Conservation (phyloP, 2,888 invertebrate species). For the Drosophila subsilvestris region DNA sequence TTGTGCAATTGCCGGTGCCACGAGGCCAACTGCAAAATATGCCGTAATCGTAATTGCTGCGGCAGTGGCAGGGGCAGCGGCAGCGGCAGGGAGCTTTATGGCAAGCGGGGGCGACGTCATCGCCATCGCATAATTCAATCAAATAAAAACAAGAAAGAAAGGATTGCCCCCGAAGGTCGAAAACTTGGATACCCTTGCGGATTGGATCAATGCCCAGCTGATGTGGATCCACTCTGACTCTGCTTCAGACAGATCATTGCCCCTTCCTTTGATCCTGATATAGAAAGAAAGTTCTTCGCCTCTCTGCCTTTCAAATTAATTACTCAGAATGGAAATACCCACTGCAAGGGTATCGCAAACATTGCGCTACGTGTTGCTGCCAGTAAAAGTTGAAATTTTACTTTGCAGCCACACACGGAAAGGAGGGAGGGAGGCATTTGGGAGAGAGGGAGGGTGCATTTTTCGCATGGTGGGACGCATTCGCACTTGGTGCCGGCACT, state of each 20-base stretch:
- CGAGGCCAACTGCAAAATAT: constrained; percentile 74
- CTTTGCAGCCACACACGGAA: constrained; percentile 26
- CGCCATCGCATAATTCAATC: constrained; percentile 67
- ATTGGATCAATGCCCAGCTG: too few species aligned
- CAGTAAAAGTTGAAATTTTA: constrained; percentile 76
- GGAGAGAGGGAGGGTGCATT: too few species aligned
- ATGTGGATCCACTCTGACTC: too few species aligned
- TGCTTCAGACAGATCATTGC: too few species aligned
- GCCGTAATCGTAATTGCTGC: constrained; percentile 64
- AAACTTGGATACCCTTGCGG: constrained; percentile 1
- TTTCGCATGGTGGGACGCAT: too few species aligned
- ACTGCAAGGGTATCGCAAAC: not conserved
- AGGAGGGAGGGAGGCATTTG: not conserved
- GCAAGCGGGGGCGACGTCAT: constrained; percentile 44
- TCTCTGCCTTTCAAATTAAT: too few species aligned
- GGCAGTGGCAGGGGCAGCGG: constrained; percentile 6
- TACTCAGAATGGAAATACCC: not conserved
- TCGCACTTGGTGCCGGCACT: too few species aligned
- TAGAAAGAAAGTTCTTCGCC: too few species aligned
- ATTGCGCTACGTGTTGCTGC: not conserved
- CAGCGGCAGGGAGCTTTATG: constrained; percentile 11
- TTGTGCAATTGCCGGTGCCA: constrained; percentile 75
- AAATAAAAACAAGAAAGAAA: constrained; percentile 40
- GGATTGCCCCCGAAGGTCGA: not conserved
- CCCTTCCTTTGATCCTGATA: not conserved